Evolutionary conservation across 2,888 invertebrate genomes (phyloP).

Genomic region (Acheta domesticus): DNA sequence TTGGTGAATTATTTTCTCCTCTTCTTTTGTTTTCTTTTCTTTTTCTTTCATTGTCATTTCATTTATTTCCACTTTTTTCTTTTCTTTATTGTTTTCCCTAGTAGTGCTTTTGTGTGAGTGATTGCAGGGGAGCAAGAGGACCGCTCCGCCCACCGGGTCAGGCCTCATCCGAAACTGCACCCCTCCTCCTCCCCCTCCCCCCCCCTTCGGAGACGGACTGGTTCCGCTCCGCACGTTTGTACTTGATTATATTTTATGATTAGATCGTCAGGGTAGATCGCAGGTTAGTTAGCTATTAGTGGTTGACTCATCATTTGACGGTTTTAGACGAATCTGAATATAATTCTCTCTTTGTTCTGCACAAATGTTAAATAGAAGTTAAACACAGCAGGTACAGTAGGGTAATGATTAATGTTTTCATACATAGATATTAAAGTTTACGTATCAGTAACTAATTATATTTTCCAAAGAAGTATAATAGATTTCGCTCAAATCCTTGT

Average conservation of each 20-base stretch:
- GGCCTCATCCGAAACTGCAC: too few relatives aligned
- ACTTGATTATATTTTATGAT: not conserved
- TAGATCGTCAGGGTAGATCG: not conserved
- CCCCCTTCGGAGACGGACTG: not conserved
- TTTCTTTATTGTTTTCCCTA: too few relatives aligned
- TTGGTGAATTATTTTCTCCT: too few relatives aligned
- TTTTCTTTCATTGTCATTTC: too few relatives aligned
- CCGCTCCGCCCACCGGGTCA: too few relatives aligned
- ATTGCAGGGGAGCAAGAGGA: too few relatives aligned
- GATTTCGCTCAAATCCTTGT: not conserved
- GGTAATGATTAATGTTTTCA: not conserved
- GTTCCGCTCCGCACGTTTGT: not conserved
- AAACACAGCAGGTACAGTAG: not conserved
- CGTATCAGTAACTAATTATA: not conserved
- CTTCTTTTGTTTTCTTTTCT: too few relatives aligned
- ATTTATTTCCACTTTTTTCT: too few relatives aligned
- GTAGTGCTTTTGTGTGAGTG: too few relatives aligned
- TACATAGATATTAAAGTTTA: not conserved
- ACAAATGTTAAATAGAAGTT: not conserved
- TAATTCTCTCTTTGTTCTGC: not conserved
- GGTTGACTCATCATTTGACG: constrained; percentile 18
- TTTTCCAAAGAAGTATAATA: not conserved
- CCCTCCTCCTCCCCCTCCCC: not conserved
- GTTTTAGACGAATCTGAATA: not conserved
- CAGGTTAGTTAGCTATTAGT: not conserved